Evolutionary conservation across 2,797 vertebrate genomes (phyloP).

Genomic region (Coregonus sp.): DNA sequence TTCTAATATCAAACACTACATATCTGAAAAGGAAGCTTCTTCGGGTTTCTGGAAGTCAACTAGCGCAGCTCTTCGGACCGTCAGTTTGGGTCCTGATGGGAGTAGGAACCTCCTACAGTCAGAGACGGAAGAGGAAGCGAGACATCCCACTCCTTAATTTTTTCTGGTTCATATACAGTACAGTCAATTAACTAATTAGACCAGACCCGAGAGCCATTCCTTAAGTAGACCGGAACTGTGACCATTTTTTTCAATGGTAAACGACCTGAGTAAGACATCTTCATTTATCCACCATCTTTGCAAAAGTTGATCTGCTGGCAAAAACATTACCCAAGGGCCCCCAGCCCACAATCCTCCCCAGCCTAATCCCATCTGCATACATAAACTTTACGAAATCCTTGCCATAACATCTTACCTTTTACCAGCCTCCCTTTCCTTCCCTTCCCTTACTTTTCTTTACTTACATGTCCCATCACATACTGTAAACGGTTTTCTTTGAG

Average conservation of each 20-base stretch:
- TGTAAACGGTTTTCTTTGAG: background rate
- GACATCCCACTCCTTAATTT: too few relatives aligned
- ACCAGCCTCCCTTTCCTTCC: background rate
- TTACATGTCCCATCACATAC: background rate
- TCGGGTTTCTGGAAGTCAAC: too few relatives aligned
- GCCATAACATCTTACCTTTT: background rate
- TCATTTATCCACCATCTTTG: too few relatives aligned
- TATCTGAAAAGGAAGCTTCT: slow-evolving; percentile 4
- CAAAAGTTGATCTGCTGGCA: background rate
- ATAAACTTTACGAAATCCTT: background rate
- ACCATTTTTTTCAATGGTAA: too few relatives aligned
- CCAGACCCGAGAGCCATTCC: too few relatives aligned
- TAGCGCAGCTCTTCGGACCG: background rate
- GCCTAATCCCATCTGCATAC: background rate
- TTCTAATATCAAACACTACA: background rate
- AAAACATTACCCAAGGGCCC: background rate
- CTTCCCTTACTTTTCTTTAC: background rate
- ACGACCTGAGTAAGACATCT: too few relatives aligned
- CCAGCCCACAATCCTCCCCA: background rate
- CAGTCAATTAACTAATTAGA: too few relatives aligned
- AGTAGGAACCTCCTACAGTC: too few relatives aligned
- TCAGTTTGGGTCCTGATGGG: background rate
- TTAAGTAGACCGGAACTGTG: too few relatives aligned
- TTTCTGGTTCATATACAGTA: too few relatives aligned
- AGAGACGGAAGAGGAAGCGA: too few relatives aligned